A percentile compares a stretch with the other conserved stretches of the same genome.
Evolutionary conservation across 1,140 invertebrate genomes (phyloP).

Genomic region (Araneus ventricosus): DNA sequence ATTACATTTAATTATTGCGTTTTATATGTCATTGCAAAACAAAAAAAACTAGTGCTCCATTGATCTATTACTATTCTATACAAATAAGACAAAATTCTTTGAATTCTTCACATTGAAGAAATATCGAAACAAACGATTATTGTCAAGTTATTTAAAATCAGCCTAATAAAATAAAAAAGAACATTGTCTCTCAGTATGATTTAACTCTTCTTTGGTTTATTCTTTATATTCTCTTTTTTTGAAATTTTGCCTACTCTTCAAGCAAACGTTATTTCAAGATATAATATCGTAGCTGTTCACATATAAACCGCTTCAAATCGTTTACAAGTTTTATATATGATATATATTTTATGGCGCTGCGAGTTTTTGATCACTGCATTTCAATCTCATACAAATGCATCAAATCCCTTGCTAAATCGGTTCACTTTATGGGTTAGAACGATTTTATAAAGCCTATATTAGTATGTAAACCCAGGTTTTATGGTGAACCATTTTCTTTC

Average conservation of each 20-base stretch:
- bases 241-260: neutral
- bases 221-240: neutral
- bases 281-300: neutral
- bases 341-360: neutral
- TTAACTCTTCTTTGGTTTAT: neutral
- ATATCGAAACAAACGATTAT: too few species aligned
- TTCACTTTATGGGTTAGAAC: neutral
- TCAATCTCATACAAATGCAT: neutral
- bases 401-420: neutral
- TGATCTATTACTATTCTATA: too few species aligned
- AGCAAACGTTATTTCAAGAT: neutral
- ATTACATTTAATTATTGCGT: too few species aligned
- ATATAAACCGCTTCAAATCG: neutral
- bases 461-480: conserved; percentile 24
- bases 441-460: conserved; percentile 21
- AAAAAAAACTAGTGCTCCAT: too few species aligned
- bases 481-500: neutral
- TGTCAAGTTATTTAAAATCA: too few species aligned
- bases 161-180: too few species aligned
- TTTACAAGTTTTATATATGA: conserved; percentile 1
- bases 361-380: neutral
- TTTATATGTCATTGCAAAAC: too few species aligned
- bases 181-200: too few species aligned
- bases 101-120: too few species aligned
- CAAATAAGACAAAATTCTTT: too few species aligned